A percentile compares a stretch with the other conserved stretches of the same genome.
phyloP scores from a whole-genome alignment of 2,113 vertebrate species.

The Xerus inauris region DNA sequence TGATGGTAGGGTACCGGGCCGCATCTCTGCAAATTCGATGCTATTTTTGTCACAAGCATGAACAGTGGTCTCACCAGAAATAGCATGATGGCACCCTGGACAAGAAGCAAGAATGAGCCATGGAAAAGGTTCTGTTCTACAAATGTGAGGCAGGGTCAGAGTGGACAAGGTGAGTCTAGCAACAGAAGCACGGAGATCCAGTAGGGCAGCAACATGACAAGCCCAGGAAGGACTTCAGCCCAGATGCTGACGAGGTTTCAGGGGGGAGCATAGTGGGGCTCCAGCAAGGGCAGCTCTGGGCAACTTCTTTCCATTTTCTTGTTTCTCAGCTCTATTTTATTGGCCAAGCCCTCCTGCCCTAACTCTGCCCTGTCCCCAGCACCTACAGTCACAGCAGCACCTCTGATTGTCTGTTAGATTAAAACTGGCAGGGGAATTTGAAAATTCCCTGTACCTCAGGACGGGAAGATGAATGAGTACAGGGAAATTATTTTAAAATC shows the following conservation, averaged over 20 bases:
- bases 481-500: conserved; percentile 42
- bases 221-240: neutral
- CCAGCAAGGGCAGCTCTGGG: neutral
- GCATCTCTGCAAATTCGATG: neutral
- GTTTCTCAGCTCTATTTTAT: neutral
- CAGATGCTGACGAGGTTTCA: neutral
- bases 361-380: neutral
- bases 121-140: no score
- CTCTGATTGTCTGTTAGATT: neutral
- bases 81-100: no score
- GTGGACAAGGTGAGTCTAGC: neutral
- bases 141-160: accelerated
- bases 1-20: accelerated
- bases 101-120: neutral
- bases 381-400: neutral
- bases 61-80: neutral
- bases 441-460: neutral
- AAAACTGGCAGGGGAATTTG: neutral
- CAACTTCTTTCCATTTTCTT: neutral
- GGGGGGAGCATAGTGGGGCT: neutral
- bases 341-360: neutral
- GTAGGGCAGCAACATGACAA: neutral
- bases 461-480: conserved; percentile 24
- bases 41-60: neutral
- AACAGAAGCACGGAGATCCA: neutral